These are phyloP conservation scores for Eristalinus sepulchralis DNA, from an alignment of 2,888 invertebrate species.

Conservation along the genomic window DNA sequence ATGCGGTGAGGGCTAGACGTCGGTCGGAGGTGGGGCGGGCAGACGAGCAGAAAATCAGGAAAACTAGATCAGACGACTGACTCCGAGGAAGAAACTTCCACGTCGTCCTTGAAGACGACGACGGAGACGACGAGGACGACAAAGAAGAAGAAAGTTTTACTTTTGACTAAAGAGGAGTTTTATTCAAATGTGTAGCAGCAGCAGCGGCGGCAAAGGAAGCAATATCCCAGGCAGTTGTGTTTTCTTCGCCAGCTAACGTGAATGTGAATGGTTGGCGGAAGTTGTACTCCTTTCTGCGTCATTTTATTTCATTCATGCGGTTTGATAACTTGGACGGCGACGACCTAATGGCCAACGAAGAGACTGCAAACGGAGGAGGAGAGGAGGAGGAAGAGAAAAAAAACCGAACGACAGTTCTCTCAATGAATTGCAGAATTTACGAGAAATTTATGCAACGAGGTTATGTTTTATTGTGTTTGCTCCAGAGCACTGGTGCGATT, in stretches of 20 bases:
- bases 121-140: conserved; percentile 55
- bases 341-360: neutral
- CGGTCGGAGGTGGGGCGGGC: neutral
- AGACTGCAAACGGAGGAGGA: neutral
- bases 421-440: conserved; percentile 40
- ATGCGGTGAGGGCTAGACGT: neutral
- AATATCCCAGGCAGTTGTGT: conserved; percentile 19
- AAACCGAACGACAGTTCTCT: conserved; percentile 20
- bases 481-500: neutral
- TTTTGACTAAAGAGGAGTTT: conserved; percentile 37
- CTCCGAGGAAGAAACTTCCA: conserved; percentile 41
- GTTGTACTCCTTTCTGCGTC: conserved; percentile 35
- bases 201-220: conserved; percentile 10
- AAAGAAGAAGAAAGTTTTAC: conserved; percentile 56
- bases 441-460: conserved; percentile 31
- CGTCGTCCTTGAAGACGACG: conserved; percentile 58
- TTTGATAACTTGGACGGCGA: conserved; percentile 23
- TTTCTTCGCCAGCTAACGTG: conserved; percentile 14
- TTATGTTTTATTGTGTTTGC: conserved; percentile 35
- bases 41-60: neutral
- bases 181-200: conserved; percentile 59
- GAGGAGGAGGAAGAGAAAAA: neutral
- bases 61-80: conserved; percentile 65
- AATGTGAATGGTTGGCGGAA: conserved; percentile 32
- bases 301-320: conserved; percentile 44